Evolutionary conservation across 2,888 invertebrate genomes (phyloP).

Genomic region (Branchipolynoe longqiensis): DNA sequence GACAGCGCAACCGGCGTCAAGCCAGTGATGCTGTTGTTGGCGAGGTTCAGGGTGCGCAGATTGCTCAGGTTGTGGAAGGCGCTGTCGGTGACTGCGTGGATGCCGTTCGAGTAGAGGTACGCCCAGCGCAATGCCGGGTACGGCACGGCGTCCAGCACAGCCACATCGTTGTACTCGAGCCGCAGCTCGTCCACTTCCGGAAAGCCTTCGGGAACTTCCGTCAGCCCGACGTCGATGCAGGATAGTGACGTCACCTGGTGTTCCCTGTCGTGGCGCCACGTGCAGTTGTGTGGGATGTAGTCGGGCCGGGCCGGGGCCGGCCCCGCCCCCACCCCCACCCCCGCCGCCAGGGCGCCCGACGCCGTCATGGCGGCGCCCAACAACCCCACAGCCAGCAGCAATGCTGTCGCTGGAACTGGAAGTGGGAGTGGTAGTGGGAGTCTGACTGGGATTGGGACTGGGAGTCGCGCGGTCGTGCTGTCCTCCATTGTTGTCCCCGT

Average conservation of each 20-base stretch:
- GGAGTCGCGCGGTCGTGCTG: too few species aligned
- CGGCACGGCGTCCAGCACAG: background rate
- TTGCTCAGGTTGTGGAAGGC: slow-evolving; percentile 21
- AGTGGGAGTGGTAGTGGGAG: too few species aligned
- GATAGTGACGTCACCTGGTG: background rate
- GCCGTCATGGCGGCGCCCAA: too few species aligned
- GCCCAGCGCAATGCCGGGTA: background rate
- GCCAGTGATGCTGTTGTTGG: slow-evolving; percentile 12
- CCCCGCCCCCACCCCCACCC: too few species aligned
- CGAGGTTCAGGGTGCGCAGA: slow-evolving; percentile 18
- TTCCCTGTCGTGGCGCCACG: background rate
- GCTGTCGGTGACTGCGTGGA: background rate
- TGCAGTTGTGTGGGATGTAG: slow-evolving; percentile 21
- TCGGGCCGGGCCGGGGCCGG: background rate
- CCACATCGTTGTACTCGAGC: background rate
- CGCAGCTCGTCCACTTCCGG: background rate
- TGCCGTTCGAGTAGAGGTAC: background rate
- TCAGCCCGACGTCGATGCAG: background rate
- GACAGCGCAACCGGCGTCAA: background rate
- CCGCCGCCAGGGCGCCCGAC: too few species aligned
- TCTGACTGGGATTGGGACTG: too few species aligned
- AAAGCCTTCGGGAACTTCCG: background rate
- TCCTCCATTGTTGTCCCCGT: too few species aligned
- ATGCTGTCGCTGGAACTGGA: too few species aligned
- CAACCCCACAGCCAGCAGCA: too few species aligned